A percentile compares a stretch with the other conserved stretches of the same genome.
phyloP scores from a whole-genome alignment of 1,140 invertebrate species.

The Melanaphis sacchari region DNA sequence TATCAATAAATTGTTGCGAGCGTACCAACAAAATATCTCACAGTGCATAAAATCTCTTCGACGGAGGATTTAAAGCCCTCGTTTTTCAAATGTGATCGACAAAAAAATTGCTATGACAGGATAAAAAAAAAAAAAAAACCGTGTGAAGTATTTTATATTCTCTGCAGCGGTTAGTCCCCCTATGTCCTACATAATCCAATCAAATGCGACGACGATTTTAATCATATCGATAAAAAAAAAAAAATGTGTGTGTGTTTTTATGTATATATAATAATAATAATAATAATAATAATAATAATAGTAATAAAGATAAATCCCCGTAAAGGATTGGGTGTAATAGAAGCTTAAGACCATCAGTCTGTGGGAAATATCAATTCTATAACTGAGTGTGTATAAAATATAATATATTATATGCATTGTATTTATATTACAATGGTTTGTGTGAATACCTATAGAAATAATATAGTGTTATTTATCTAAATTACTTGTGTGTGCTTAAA shows the following conservation, averaged over 20 bases:
- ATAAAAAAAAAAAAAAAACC: conserved; percentile 34
- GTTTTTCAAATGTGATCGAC: neutral
- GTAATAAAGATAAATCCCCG: conserved; percentile 34
- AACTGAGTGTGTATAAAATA: neutral
- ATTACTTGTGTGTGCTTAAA: neutral
- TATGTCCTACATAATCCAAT: conserved; percentile 35
- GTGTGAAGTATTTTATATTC: conserved; percentile 43
- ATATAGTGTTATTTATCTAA: neutral
- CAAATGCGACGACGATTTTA: conserved; percentile 46
- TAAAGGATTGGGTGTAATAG: conserved; percentile 10
- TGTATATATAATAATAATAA: neutral
- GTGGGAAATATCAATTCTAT: conserved; percentile 31
- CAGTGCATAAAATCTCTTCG: neutral
- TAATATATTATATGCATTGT: neutral
- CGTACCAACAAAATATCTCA: neutral
- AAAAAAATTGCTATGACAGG: conserved; percentile 28
- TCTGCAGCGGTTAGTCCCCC: neutral
- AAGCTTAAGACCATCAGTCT: conserved; percentile 17
- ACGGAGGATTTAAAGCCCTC: neutral
- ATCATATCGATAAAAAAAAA: conserved; percentile 40
- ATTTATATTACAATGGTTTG: neutral
- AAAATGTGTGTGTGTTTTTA: neutral
- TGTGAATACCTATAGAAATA: neutral
- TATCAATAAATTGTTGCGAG: neutral
- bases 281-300: neutral